phyloP scores from a whole-genome alignment of 2,888 invertebrate genomes.

The Tiphia femorata region DNA sequence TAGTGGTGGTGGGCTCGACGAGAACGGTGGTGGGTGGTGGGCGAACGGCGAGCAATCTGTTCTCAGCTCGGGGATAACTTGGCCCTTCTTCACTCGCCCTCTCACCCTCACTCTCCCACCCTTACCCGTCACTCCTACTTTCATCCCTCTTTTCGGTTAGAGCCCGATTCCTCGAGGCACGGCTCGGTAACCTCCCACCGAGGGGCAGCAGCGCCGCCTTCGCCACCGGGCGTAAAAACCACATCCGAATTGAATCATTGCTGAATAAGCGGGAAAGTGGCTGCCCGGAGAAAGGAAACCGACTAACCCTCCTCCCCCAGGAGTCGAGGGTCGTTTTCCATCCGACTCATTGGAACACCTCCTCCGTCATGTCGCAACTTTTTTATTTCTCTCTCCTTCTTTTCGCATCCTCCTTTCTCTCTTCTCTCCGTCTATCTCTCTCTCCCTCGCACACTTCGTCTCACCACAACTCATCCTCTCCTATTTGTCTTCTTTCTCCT shows the following conservation, averaged over 20 bases:
- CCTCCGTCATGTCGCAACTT: constrained; percentile 41
- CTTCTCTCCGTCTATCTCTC: constrained; percentile 7
- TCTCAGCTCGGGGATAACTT: constrained; percentile 68
- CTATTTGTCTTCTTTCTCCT: constrained; percentile 1
- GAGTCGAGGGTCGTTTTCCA: constrained; percentile 47
- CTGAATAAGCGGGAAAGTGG: constrained; percentile 69
- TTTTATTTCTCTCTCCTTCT: constrained; percentile 6
- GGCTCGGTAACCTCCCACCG: constrained; percentile 46
- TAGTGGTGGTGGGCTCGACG: constrained; percentile 50
- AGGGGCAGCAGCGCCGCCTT: constrained; percentile 43
- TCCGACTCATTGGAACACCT: constrained; percentile 49
- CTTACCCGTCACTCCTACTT: constrained; percentile 9
- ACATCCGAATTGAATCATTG: constrained; percentile 68
- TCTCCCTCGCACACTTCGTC: neutral
- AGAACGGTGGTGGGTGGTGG: constrained; percentile 58
- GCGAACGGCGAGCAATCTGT: constrained; percentile 68
- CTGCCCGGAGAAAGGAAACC: constrained; percentile 46
- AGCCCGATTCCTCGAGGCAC: constrained; percentile 36
- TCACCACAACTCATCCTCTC: neutral
- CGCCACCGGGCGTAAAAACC: constrained; percentile 55
- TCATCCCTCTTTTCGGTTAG: constrained; percentile 45
- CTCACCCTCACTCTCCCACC: neutral
- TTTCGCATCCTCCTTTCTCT: constrained; percentile 23
- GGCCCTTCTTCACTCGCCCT: constrained; percentile 32
- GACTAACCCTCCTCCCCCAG: constrained; percentile 24